Evolutionary conservation across 2,797 vertebrate species (phyloP).

Genomic region (Percopsis omiscomaycus): DNA sequence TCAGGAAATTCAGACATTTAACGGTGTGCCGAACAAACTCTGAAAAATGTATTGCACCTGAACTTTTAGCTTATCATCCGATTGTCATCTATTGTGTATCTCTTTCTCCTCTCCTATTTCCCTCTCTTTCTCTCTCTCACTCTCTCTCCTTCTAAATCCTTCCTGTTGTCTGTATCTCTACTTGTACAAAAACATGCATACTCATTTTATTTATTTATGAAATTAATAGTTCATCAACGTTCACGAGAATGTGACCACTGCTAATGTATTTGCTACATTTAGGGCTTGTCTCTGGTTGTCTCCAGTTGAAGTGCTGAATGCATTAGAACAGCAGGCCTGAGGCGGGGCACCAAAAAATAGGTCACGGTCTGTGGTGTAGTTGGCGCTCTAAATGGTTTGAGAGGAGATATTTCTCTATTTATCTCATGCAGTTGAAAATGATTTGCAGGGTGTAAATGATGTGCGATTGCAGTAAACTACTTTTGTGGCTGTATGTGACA

Average conservation of each 20-base stretch:
- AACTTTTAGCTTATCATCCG: too few relatives aligned
- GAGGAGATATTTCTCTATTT: conserved; percentile 26
- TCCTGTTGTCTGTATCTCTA: too few relatives aligned
- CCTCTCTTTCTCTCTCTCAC: neutral
- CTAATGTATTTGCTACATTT: too few relatives aligned
- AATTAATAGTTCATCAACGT: too few relatives aligned
- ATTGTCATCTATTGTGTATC: too few relatives aligned
- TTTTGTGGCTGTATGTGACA: conserved; percentile 27
- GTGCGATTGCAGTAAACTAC: conserved; percentile 29
- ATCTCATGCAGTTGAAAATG: conserved; percentile 44
- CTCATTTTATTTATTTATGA: too few relatives aligned
- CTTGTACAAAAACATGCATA: too few relatives aligned
- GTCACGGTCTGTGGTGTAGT: conserved; percentile 43
- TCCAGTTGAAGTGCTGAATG: conserved; percentile 34
- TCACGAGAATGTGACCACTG: too few relatives aligned
- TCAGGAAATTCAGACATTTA: too few relatives aligned
- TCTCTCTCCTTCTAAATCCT: neutral
- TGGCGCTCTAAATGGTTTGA: conserved; percentile 14
- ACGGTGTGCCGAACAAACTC: too few relatives aligned
- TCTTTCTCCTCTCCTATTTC: neutral
- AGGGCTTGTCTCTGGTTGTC: conserved; percentile 24
- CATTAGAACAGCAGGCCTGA: conserved; percentile 42
- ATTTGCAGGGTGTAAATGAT: conserved; percentile 36
- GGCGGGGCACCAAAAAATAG: conserved; percentile 54
- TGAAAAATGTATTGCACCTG: too few relatives aligned